Percentiles rank a stretch among this genome's conserved stretches.
These are phyloP conservation scores for Festucalex cinctus DNA, from an alignment of 2,113 vertebrate species.

Conservation along the genomic window DNA sequence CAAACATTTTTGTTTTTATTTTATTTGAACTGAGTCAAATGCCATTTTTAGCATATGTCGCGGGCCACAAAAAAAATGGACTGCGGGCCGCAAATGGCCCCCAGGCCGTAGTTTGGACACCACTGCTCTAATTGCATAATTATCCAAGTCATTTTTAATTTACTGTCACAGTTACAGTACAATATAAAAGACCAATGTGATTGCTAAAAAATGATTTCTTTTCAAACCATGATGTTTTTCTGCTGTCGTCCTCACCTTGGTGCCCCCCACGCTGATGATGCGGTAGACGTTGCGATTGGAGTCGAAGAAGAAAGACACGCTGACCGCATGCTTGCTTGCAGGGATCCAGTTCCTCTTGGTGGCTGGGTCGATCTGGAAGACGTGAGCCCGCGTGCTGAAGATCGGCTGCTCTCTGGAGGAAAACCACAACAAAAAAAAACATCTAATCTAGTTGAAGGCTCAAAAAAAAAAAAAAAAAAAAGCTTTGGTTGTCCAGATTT, in stretches of 20 bases:
- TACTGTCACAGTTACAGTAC: too few relatives aligned
- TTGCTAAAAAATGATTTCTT: too few relatives aligned
- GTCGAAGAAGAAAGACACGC: constrained; percentile 95
- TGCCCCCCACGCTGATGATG: constrained; percentile 96
- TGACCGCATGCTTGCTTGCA: constrained; percentile 90
- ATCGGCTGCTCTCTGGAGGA: constrained; percentile 90
- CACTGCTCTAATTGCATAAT: too few relatives aligned
- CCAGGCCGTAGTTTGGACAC: too few relatives aligned
- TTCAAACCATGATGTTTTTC: too few relatives aligned
- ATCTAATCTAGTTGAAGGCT: not conserved
- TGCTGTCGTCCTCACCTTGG: constrained; percentile 78
- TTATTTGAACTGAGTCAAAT: too few relatives aligned
- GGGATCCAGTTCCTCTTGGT: constrained; percentile 98
- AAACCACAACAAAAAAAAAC: not conserved
- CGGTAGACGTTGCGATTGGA: constrained; percentile 87
- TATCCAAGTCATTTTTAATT: too few relatives aligned
- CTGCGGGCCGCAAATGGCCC: too few relatives aligned
- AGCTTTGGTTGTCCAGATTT: not conserved
- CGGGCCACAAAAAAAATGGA: too few relatives aligned
- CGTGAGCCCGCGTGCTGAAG: constrained; percentile 92
- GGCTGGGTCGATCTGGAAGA: constrained; percentile 93
- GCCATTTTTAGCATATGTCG: too few relatives aligned
- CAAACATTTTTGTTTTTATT: too few relatives aligned
- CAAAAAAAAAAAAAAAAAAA: not conserved
- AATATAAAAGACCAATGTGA: too few relatives aligned